A percentile compares a stretch with the other conserved stretches of the same genome.
Conservation (phyloP, 2,888 invertebrate genomes). For the Caradrina clavipalpis region DNA sequence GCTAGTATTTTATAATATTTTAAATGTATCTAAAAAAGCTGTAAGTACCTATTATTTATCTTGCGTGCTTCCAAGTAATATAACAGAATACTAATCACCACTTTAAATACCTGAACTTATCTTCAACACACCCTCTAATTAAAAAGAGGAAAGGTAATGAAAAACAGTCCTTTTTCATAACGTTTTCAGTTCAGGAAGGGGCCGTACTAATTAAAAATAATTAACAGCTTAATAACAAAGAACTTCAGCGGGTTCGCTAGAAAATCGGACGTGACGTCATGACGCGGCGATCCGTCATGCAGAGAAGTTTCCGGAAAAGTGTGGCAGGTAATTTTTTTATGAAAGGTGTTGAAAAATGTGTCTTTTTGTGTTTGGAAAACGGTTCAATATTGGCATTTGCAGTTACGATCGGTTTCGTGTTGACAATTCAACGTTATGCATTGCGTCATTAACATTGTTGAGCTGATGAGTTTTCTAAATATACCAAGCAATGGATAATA, state of each 20-base stretch:
- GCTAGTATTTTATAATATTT: too few species aligned
- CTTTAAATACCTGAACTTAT: background rate
- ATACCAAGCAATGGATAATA: too few species aligned
- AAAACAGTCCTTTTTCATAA: slow-evolving; percentile 13
- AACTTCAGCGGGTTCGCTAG: slow-evolving; percentile 15
- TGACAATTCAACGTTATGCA: background rate
- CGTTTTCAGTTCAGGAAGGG: slow-evolving; percentile 6
- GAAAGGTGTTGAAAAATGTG: background rate
- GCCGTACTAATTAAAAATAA: slow-evolving; percentile 36
- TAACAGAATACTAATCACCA: background rate
- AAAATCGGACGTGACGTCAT: slow-evolving; percentile 30
- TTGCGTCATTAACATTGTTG: too few species aligned
- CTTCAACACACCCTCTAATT: slow-evolving; percentile 7
- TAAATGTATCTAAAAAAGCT: too few species aligned
- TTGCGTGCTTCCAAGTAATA: background rate
- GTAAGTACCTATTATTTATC: too few species aligned
- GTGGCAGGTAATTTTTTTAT: background rate
- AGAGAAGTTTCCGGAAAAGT: background rate
- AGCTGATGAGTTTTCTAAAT: too few species aligned
- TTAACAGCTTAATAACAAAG: slow-evolving; percentile 34
- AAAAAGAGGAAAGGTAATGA: slow-evolving; percentile 4
- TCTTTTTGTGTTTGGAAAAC: background rate
- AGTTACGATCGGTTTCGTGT: background rate
- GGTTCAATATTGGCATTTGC: background rate
- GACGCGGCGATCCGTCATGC: slow-evolving; percentile 12